Conservation (phyloP, 2,113 vertebrate species). For the Toxotes chatareus region DNA sequence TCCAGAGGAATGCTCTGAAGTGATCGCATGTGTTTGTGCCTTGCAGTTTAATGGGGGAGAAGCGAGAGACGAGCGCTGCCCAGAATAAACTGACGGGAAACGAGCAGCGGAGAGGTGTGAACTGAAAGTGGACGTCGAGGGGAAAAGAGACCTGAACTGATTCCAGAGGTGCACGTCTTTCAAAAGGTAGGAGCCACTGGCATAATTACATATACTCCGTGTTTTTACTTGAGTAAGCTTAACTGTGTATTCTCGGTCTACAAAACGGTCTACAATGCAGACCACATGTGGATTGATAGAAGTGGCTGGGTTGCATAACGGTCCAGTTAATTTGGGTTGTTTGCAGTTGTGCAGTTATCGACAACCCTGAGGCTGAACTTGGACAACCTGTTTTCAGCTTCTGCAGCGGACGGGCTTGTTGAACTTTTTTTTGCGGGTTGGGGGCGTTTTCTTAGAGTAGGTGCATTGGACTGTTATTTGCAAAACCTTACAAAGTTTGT, state of each 20-base stretch:
- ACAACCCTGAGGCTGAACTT: slow-evolving; percentile 9
- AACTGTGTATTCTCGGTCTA: not conserved
- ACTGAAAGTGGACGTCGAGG: slow-evolving; percentile 49
- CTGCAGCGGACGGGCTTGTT: not conserved
- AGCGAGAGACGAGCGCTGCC: slow-evolving; percentile 51
- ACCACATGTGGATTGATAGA: slow-evolving; percentile 43
- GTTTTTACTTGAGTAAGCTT: slow-evolving; percentile 2
- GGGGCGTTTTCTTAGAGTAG: not conserved
- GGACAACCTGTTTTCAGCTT: slow-evolving; percentile 7
- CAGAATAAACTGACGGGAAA: slow-evolving; percentile 56
- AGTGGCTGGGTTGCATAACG: slow-evolving; percentile 44
- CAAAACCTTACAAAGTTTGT: not conserved
- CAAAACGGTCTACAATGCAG: slow-evolving; percentile 5
- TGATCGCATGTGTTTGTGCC: slow-evolving; percentile 69
- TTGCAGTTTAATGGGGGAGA: slow-evolving; percentile 70
- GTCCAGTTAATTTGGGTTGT: slow-evolving; percentile 31
- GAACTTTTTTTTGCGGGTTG: not conserved
- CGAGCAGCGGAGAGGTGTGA: slow-evolving; percentile 48
- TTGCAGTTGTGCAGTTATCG: slow-evolving; percentile 21
- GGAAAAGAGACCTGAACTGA: slow-evolving; percentile 46
- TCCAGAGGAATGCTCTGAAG: slow-evolving; percentile 50
- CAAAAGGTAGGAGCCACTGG: slow-evolving; percentile 73
- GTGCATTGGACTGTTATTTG: not conserved
- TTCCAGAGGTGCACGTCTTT: slow-evolving; percentile 61
- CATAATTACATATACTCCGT: not conserved